These are phyloP conservation scores for Zootoca vivipara DNA, from an alignment of 2,113 vertebrate genomes.

Conservation along the genomic window DNA sequence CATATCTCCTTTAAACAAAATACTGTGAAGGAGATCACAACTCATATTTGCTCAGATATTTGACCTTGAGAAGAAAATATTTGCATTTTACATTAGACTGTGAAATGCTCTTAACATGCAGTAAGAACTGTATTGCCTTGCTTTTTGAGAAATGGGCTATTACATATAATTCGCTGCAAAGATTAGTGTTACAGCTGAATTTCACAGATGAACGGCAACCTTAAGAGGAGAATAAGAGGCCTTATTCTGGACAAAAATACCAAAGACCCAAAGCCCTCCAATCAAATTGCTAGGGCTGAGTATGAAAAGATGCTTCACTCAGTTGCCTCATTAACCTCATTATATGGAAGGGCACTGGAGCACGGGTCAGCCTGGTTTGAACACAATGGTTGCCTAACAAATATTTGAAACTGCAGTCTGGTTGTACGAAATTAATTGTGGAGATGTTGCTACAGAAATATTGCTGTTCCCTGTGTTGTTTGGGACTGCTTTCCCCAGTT, in stretches of 20 bases:
- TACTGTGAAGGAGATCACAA: slow-evolving; percentile 15
- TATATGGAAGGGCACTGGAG: slow-evolving; percentile 7
- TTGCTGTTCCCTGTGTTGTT: not conserved
- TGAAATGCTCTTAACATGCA: slow-evolving; percentile 57
- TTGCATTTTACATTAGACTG: slow-evolving; percentile 61
- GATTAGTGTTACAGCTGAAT: slow-evolving; percentile 75
- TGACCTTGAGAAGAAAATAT: slow-evolving; percentile 62
- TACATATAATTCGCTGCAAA: slow-evolving; percentile 66
- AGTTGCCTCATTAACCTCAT: slow-evolving; percentile 38
- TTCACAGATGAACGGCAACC: slow-evolving; percentile 69
- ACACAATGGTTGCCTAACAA: slow-evolving; percentile 35
- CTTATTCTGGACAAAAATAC: slow-evolving; percentile 56
- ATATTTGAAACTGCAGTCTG: slow-evolving; percentile 29
- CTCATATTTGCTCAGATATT: slow-evolving; percentile 44
- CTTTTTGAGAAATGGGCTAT: slow-evolving; percentile 59
- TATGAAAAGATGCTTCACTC: slow-evolving; percentile 60
- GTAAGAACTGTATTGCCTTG: slow-evolving; percentile 56
- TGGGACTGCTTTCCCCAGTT: not conserved
- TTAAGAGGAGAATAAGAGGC: slow-evolving; percentile 63
- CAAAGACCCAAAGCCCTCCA: slow-evolving; percentile 66
- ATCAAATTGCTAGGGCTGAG: slow-evolving; percentile 64
- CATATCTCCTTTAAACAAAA: slow-evolving; percentile 36
- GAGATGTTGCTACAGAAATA: not conserved
- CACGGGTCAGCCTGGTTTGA: slow-evolving; percentile 34
- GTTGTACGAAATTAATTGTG: not conserved